Conservation (phyloP, 2,888 invertebrate genomes). For the Tipula vernalis region DNA sequence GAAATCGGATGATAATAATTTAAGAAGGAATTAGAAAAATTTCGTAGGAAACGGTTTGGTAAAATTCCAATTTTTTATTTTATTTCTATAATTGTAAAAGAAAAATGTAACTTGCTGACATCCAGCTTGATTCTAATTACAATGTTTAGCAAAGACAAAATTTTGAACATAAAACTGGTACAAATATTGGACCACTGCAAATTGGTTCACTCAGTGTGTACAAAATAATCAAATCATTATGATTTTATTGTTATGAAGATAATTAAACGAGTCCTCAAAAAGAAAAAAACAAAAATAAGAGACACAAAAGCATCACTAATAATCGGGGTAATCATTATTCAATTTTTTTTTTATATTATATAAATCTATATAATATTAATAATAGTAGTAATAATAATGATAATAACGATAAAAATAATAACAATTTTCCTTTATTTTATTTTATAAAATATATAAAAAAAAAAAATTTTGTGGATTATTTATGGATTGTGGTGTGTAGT, state of each 20-base stretch:
- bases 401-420: constrained; percentile 4
- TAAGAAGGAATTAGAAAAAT: too few species aligned
- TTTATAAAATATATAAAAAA: not conserved
- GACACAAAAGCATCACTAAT: not conserved
- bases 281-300: too few species aligned
- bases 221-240: not conserved
- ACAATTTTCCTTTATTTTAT: not conserved
- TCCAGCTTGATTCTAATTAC: too few species aligned
- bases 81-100: too few species aligned
- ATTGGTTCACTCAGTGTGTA: not conserved
- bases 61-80: too few species aligned
- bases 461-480: not conserved
- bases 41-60: too few species aligned
- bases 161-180: too few species aligned
- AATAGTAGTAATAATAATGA: not conserved
- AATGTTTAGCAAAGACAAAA: too few species aligned
- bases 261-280: not conserved
- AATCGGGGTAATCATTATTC: not conserved
- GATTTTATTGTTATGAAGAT: not conserved
- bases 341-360: not conserved
- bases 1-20: too few species aligned
- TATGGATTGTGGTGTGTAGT: not conserved
- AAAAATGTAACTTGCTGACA: too few species aligned
- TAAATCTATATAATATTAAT: not conserved
- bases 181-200: too few species aligned